phyloP scores from a whole-genome alignment of 1,140 invertebrate species.

The Pseudomyrmex sp. region DNA sequence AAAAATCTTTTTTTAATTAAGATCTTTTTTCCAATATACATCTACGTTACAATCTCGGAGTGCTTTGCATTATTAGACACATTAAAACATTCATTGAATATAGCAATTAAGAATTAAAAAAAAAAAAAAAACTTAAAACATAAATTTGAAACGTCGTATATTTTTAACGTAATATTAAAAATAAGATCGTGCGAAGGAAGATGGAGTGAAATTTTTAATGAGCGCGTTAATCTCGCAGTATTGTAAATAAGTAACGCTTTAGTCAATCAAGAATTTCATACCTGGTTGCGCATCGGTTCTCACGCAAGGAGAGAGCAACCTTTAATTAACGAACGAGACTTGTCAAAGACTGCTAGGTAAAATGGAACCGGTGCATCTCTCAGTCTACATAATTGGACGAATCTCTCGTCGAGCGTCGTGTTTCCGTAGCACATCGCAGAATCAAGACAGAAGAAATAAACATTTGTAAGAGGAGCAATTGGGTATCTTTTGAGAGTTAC shows the following conservation, averaged over 20 bases:
- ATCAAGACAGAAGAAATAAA: slow-evolving; percentile 41
- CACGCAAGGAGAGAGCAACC: neutral
- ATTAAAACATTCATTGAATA: too few relatives aligned
- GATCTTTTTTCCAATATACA: too few relatives aligned
- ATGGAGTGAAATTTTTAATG: neutral
- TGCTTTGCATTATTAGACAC: too few relatives aligned
- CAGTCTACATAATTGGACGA: slow-evolving; percentile 64
- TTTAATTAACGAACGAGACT: slow-evolving; percentile 60
- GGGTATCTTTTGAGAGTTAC: slow-evolving; percentile 50
- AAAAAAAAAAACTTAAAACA: too few relatives aligned
- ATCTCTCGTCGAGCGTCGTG: slow-evolving; percentile 39
- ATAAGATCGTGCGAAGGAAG: neutral
- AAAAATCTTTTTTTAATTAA: too few relatives aligned
- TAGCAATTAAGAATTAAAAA: too few relatives aligned
- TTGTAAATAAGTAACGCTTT: slow-evolving; percentile 4
- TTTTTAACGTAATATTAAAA: neutral
- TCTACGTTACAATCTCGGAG: too few relatives aligned
- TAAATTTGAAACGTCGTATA: too few relatives aligned
- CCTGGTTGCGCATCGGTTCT: neutral
- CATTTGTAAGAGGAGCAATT: slow-evolving; percentile 55
- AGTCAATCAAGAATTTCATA: slow-evolving; percentile 16
- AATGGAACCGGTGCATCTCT: neutral
- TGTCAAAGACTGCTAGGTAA: slow-evolving; percentile 58
- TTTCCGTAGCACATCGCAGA: slow-evolving; percentile 23
- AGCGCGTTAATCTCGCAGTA: neutral